Conservation (phyloP, 2,113 vertebrate genomes). For the Merops nubicus region DNA sequence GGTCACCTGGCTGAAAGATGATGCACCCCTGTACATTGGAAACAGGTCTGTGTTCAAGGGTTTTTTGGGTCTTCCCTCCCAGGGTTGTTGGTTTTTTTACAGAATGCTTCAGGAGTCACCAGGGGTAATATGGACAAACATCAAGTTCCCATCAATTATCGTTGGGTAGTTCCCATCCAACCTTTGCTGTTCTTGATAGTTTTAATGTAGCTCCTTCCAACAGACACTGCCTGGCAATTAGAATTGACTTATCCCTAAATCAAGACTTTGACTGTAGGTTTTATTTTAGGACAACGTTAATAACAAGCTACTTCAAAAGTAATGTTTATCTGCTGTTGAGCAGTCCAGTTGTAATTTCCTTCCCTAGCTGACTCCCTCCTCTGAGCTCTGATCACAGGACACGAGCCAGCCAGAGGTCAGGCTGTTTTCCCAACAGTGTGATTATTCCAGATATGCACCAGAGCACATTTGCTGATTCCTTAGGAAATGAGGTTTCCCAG, state of each 20-base stretch:
- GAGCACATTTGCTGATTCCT: background rate
- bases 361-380: background rate
- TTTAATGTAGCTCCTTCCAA: background rate
- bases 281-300: background rate
- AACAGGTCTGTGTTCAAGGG: slow-evolving; percentile 75
- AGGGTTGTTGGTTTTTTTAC: accelerated
- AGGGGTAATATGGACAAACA: background rate
- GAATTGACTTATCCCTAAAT: background rate
- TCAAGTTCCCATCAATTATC: accelerated
- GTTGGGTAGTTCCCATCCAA: no score
- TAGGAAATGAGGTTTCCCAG: slow-evolving; percentile 16
- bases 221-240: background rate
- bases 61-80: accelerated
- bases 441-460: background rate
- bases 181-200: accelerated
- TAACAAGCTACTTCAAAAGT: background rate
- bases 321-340: background rate
- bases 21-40: slow-evolving; percentile 79
- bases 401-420: background rate
- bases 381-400: background rate
- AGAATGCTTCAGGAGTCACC: background rate
- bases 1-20: slow-evolving; percentile 89
- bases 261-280: background rate
- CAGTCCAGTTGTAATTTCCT: background rate
- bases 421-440: background rate